Evolutionary conservation across 2,888 invertebrate species (phyloP), one percentile per base, ranked within the genome.

Genomic region (Pristionchus arcanus): DNA sequence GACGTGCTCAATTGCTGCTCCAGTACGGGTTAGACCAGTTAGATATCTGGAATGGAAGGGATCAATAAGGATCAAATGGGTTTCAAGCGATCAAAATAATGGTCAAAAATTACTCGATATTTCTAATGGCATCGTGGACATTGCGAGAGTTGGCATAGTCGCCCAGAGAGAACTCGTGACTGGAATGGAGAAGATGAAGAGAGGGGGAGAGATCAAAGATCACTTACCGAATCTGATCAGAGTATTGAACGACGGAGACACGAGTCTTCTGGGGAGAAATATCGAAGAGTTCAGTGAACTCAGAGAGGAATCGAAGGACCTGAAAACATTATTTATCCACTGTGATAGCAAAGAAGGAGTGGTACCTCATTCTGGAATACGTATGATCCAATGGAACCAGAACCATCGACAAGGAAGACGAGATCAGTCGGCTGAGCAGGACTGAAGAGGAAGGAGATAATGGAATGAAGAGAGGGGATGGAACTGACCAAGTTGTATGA

Each of bases 221-320:
- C 55, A 74, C 53, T 59, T 15, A 90, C 87, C 94, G 91, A 55
- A 94, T 94, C 86, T 94, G 94, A 90, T 94, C 94, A 28, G 93
- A 94, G 90, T 94, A 94, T 81, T 94, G 94, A 1, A 94, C 93
- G 25, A 94, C 91, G 4, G 93, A 93, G 15, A 94, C 94, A 25
- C 94, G 90, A 0, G 94, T 94, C 90, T 94, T 92, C n/a, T 92
- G 91, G 11, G 92, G 90, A 4, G 92, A 92, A 87, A 94, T 92
- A 90, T 94, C 94, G 92, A 94, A 94, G n/a, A 94, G 91, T 83
- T 94, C 94, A 19, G 93, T 91, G 92, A 94, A 94, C 90, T 94
- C 94, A 28, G 91, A 90, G 63, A 94, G 90, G 91, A 94, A 94
- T 42, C 93, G 91, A 25, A 94, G 91, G n/a, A 92, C 92, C 91